phyloP scores from a whole-genome alignment of 2,113 vertebrate genomes.

The Helogale parvula region DNA sequence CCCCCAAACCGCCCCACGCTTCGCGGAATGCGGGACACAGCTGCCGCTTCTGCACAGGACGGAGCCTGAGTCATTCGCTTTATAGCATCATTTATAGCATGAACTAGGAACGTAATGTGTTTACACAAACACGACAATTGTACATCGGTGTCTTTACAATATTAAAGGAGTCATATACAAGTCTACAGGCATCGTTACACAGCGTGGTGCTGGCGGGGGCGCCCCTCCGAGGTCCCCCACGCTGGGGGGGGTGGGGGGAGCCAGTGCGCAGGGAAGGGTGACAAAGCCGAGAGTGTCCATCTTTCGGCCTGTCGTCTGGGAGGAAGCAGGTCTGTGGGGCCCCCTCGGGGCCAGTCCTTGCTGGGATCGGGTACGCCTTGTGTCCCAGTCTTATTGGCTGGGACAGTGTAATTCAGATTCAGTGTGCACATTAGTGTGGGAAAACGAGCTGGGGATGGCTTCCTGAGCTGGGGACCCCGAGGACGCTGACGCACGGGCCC shows the following conservation, averaged over 20 bases:
- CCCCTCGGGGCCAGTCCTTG: not conserved
- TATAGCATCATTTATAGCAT: constrained; percentile 86
- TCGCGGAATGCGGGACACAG: not conserved
- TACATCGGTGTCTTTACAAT: constrained; percentile 89
- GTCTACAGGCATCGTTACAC: constrained; percentile 89
- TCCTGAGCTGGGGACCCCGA: constrained; percentile 77
- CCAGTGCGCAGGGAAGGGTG: not conserved
- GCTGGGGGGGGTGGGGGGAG: not conserved
- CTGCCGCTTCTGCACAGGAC: constrained; percentile 68
- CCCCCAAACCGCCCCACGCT: not conserved
- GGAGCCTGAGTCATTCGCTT: constrained; percentile 80
- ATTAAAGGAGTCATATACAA: constrained; percentile 90
- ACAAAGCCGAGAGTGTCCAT: not conserved
- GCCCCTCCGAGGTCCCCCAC: not conserved
- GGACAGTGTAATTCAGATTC: constrained; percentile 76
- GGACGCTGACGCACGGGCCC: constrained; percentile 73
- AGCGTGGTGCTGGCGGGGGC: constrained; percentile 77
- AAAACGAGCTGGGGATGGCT: constrained; percentile 75
- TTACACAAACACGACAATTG: constrained; percentile 87
- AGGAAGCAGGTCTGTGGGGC: constrained; percentile 26
- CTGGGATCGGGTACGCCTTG: not conserved
- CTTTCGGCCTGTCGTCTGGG: not conserved
- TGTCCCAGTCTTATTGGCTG: constrained; percentile 61
- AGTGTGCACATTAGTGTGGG: constrained; percentile 78
- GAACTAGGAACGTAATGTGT: constrained; percentile 86